These are phyloP conservation scores for Nemurella pictetii DNA, from an alignment of 2,888 invertebrate genomes.

Conservation along the genomic window DNA sequence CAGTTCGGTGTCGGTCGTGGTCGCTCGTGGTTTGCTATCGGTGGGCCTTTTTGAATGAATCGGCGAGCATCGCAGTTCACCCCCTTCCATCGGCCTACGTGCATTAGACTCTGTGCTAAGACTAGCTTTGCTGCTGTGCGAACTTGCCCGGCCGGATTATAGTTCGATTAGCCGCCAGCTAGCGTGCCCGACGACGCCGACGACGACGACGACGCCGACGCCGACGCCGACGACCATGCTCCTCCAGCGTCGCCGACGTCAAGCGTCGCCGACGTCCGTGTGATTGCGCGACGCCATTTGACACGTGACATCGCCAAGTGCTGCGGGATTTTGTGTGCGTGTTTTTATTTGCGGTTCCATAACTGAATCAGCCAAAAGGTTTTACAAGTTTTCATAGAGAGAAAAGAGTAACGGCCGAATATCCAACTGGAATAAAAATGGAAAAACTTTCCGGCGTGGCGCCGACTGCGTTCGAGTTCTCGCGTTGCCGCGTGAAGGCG, in stretches of 20 bases:
- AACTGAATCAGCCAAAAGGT: neutral
- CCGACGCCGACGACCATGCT: too few relatives aligned
- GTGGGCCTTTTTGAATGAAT: constrained; percentile 23
- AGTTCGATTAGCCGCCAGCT: neutral
- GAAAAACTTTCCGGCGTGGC: neutral
- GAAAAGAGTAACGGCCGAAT: neutral
- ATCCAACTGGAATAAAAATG: neutral
- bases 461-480: neutral
- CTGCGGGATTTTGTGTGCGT: neutral
- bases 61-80: constrained; percentile 11
- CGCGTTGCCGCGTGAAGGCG: too few relatives aligned
- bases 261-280: neutral
- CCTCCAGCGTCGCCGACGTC: neutral
- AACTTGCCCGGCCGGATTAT: neutral
- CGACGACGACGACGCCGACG: neutral
- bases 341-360: neutral
- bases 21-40: neutral
- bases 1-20: constrained; percentile 20
- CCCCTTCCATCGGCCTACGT: constrained; percentile 18
- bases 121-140: neutral
- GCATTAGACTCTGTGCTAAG: constrained; percentile 10
- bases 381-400: neutral
- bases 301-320: neutral
- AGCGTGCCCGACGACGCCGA: neutral
- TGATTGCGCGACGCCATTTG: neutral